Evolutionary conservation across 2,113 vertebrate genomes (phyloP), one percentile per base, ranked within the genome.

Genomic region (Alethe castanea): DNA sequence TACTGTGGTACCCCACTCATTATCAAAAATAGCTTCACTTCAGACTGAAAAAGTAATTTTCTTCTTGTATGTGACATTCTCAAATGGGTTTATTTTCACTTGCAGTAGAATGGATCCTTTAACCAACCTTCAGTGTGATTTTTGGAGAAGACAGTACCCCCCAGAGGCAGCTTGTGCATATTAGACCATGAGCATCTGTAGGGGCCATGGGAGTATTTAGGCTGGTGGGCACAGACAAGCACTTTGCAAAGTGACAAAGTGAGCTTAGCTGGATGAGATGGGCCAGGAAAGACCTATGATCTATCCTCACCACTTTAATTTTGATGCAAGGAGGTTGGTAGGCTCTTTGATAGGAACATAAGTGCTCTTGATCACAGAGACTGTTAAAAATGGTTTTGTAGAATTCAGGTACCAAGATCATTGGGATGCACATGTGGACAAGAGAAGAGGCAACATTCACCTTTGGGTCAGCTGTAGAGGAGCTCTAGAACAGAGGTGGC

Each of bases 1-100:
- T 65, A 61, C 57, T 81, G 48, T 29, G 12, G 66, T 76, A 81
- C 84, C 50, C 81, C 59, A 92, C 78, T 91, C 4, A 0, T 40
- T 61, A 91, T 42, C 73, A 87, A 89, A 92, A 84, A 94, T 69
- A 95, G 81, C 70, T 87, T 80, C 45, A n/a, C 60, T 95, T 92
- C 52, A 71, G 45, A 72, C 45, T 62, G 66, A 81, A 72, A 91
- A 90, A 74, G 16, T 25, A 5, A 57, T 85, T 81, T 76, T 62
- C 67, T 80, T 84, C 80, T 84, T 72, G 40, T 18, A 29, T 8
- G 23, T 48, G 38, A 13, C 56, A 91, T 90, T 86, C 47, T 88
- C 69, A 89, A 67, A 60, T 0, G 2, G 14, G 8, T 67, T 84
- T 71, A 40, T 81, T 81, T 67, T 81, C 40, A 62, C 4, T 24